These are phyloP conservation scores for Agrilus mali DNA, from an alignment of 2,888 invertebrate genomes.

Conservation along the genomic window DNA sequence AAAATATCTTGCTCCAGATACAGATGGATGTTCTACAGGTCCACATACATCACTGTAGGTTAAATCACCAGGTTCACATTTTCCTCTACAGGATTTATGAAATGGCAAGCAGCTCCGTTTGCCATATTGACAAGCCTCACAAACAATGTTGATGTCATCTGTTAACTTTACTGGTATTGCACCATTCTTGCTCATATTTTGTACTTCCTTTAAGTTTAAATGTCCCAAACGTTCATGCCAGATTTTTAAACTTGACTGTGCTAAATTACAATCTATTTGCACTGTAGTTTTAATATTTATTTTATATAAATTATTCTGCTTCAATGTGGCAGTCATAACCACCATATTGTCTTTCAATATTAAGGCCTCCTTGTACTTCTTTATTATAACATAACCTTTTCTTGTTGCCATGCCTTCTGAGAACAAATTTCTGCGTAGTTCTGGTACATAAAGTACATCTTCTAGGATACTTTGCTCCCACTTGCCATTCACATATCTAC, in stretches of 20 bases:
- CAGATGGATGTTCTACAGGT: no score
- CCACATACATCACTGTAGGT: no score
- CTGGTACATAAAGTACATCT: no score
- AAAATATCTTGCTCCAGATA: no score
- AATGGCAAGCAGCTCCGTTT: conserved; percentile 13
- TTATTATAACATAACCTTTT: conserved; percentile 18
- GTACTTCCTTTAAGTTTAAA: conserved; percentile 13
- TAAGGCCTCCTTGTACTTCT: no score
- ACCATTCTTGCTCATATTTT: conserved; percentile 12
- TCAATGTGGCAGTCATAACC: no score
- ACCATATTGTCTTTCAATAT: no score
- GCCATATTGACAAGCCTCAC: conserved; percentile 13
- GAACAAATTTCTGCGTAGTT: conserved; percentile 23
- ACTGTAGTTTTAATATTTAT: conserved; percentile 12
- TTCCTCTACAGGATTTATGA: conserved; percentile 9
- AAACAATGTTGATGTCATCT: conserved; percentile 10
- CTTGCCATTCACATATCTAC: no score
- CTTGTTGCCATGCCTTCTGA: conserved; percentile 21
- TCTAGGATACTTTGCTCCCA: no score
- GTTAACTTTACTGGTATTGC: no score
- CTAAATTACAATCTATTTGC: conserved; percentile 11
- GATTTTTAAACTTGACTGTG: no score
- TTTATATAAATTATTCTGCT: conserved; percentile 15
- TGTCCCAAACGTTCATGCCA: conserved; percentile 20
- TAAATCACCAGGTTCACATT: no score